These are phyloP conservation scores for Babylonia areolata DNA, from an alignment of 1,140 invertebrate species.

Conservation along the genomic window DNA sequence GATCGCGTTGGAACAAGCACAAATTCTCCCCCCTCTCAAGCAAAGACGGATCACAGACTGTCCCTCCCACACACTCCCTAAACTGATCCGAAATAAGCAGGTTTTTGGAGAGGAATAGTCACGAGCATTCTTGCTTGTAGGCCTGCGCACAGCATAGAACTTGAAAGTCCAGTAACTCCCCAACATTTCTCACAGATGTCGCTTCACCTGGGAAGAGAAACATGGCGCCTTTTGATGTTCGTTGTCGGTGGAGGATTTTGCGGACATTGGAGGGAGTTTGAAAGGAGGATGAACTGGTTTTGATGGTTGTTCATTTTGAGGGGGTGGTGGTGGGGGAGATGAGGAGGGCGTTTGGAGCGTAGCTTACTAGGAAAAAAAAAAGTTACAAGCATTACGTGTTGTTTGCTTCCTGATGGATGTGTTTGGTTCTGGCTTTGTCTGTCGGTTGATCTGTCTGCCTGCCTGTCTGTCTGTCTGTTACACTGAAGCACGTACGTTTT, in stretches of 20 bases:
- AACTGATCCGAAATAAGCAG: not conserved
- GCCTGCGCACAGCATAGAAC: too few relatives aligned
- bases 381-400: not conserved
- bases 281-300: too few relatives aligned
- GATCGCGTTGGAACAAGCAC: too few relatives aligned
- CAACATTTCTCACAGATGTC: not conserved
- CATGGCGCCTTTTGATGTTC: not conserved
- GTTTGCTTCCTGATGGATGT: too few relatives aligned
- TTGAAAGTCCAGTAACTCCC: slow-evolving; percentile 5
- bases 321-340: not conserved
- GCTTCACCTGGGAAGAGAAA: not conserved
- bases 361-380: not conserved
- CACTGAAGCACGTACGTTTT: not conserved
- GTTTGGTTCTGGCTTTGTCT: too few relatives aligned
- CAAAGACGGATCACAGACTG: too few relatives aligned
- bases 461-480: not conserved
- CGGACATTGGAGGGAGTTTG: too few relatives aligned
- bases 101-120: not conserved
- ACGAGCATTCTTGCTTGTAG: too few relatives aligned
- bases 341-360: too few relatives aligned
- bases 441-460: not conserved
- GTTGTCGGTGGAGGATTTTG: not conserved
- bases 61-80: not conserved
- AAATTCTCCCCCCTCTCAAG: too few relatives aligned
- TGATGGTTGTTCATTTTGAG: not conserved